Percentiles rank a stretch among this genome's conserved stretches.
Conservation (phyloP, 2,888 invertebrate species). For the Megamerina dolium region DNA sequence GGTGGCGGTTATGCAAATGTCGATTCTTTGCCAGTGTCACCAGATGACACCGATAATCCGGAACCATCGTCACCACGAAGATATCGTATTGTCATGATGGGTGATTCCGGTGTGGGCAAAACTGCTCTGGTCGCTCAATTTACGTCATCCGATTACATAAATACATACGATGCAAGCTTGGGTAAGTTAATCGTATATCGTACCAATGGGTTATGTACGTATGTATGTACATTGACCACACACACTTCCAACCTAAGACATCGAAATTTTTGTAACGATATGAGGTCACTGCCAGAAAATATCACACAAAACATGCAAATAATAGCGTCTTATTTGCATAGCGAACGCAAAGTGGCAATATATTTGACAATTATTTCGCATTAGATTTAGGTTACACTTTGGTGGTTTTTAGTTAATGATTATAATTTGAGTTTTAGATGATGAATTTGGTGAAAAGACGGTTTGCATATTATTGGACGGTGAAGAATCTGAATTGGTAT, state of each 20-base stretch:
- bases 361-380: neutral
- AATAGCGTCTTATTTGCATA: neutral
- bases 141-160: conserved; percentile 94
- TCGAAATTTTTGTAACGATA: too few species aligned
- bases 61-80: conserved; percentile 50
- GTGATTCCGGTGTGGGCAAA: conserved; percentile 84
- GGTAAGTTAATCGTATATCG: conserved; percentile 59
- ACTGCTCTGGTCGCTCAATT: conserved; percentile 87
- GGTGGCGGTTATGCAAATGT: conserved; percentile 73
- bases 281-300: too few species aligned
- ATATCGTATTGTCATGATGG: conserved; percentile 71
- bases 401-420: conserved; percentile 44
- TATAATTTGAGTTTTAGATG: conserved; percentile 64
- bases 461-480: conserved; percentile 85
- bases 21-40: conserved; percentile 68
- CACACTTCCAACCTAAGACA: too few species aligned
- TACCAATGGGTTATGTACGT: too few species aligned
- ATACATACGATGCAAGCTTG: conserved; percentile 86
- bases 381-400: conserved; percentile 17
- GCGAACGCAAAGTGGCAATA: neutral
- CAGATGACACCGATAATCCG: conserved; percentile 64
- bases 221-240: too few species aligned
- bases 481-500: conserved; percentile 83
- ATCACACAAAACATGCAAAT: too few species aligned
- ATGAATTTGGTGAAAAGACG: conserved; percentile 85